These are phyloP conservation scores for Eristalinus sepulchralis DNA, from an alignment of 2,888 invertebrate genomes.

Conservation along the genomic window DNA sequence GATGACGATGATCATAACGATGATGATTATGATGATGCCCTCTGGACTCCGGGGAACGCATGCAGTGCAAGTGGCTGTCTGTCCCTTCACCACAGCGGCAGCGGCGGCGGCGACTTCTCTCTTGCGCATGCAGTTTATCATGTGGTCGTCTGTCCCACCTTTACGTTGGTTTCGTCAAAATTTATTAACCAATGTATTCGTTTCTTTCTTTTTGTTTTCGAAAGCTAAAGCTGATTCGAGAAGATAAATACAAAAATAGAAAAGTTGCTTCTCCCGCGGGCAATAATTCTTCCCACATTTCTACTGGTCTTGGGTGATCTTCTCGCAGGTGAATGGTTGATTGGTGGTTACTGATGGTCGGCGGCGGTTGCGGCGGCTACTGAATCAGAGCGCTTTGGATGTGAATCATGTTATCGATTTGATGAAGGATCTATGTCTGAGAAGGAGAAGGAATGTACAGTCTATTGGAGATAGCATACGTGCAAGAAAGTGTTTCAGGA, in stretches of 20 bases:
- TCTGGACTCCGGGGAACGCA: constrained; percentile 41
- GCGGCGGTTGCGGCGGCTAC: neutral
- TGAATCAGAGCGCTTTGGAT: neutral
- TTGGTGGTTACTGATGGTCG: neutral
- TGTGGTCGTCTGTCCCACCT: neutral
- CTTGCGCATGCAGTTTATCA: constrained; percentile 14
- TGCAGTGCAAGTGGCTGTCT: constrained; percentile 43
- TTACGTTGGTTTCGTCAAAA: constrained; percentile 12
- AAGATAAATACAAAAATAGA: constrained; percentile 20
- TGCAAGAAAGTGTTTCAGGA: no score
- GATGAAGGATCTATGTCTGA: neutral
- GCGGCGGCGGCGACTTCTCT: neutral
- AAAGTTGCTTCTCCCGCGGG: constrained; percentile 14
- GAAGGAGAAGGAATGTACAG: neutral
- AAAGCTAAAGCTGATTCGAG: neutral
- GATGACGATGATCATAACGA: constrained; percentile 38
- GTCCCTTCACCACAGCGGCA: constrained; percentile 21
- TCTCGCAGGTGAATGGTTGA: neutral
- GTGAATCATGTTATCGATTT: neutral
- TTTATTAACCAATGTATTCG: constrained; percentile 7
- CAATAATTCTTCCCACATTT: constrained; percentile 38
- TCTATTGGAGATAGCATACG: no score
- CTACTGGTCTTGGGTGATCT: neutral
- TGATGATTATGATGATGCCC: constrained; percentile 27
- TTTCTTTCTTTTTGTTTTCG: constrained; percentile 2